These are phyloP conservation scores for Corvus moneduloides DNA, from an alignment of 2,113 vertebrate genomes.

Conservation along the genomic window DNA sequence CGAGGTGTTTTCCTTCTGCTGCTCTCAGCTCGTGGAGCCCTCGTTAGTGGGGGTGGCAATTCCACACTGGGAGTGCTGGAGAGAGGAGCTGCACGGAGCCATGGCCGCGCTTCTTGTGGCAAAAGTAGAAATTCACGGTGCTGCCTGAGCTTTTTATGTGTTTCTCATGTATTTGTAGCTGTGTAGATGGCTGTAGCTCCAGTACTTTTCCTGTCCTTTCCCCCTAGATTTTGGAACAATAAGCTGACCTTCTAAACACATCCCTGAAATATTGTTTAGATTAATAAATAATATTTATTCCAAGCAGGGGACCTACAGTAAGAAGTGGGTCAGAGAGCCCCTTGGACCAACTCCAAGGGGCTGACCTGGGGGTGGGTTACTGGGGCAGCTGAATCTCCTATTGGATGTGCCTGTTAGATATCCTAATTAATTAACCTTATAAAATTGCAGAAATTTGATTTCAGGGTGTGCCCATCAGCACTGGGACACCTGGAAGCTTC, in stretches of 20 bases:
- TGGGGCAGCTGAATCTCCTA: background rate
- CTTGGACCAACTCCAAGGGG: background rate
- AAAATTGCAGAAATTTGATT: background rate
- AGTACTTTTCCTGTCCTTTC: background rate
- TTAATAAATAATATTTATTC: background rate
- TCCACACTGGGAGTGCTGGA: background rate
- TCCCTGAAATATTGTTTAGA: background rate
- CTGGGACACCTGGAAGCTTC: background rate
- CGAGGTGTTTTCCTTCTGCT: background rate
- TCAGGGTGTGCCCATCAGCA: background rate
- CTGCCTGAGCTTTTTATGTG: background rate
- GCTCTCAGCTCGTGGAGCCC: background rate
- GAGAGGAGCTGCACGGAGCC: background rate
- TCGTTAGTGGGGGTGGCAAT: background rate
- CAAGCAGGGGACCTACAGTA: background rate
- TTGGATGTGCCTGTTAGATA: background rate
- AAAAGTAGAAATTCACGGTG: background rate
- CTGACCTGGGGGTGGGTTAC: background rate
- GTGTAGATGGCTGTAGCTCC: background rate
- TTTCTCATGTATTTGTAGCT: background rate
- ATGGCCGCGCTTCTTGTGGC: fast-evolving
- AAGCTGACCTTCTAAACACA: background rate
- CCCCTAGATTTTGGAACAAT: background rate
- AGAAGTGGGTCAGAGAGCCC: background rate
- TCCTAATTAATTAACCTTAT: background rate